Percentiles rank a stretch among this genome's conserved stretches.
These are phyloP conservation scores for Catagonus wagneri DNA, from an alignment of 2,113 vertebrate species.

Conservation along the genomic window DNA sequence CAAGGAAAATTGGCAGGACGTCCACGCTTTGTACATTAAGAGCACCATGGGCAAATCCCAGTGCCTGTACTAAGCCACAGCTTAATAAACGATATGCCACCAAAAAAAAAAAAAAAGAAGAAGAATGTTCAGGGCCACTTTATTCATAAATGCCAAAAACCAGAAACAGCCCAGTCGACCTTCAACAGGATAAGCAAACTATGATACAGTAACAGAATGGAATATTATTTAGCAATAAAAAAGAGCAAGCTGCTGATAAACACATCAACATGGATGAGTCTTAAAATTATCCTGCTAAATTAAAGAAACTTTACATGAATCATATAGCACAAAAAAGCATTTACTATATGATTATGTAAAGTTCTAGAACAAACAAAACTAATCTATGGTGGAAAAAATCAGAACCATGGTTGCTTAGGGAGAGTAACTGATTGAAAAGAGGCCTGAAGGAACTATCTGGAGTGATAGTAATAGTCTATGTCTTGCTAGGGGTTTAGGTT, in stretches of 20 bases:
- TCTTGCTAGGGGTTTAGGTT: not conserved
- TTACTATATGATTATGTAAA: not conserved
- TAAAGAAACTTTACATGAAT: constrained; percentile 12
- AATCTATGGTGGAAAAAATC: not conserved
- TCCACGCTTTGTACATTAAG: too few relatives aligned
- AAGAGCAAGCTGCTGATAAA: not conserved
- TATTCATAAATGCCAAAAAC: not conserved
- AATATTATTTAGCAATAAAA: constrained; percentile 17
- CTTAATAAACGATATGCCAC: too few relatives aligned
- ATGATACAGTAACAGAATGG: not conserved
- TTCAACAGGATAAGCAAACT: not conserved
- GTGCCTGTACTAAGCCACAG: too few relatives aligned
- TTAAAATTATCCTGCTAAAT: not conserved
- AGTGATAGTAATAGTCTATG: not conserved
- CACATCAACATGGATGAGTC: not conserved
- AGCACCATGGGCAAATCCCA: too few relatives aligned
- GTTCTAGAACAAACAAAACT: constrained; percentile 2
- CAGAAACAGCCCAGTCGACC: not conserved
- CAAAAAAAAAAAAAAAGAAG: too few relatives aligned
- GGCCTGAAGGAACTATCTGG: not conserved
- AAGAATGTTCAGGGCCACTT: constrained; percentile 35
- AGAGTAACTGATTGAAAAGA: not conserved
- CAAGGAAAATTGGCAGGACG: too few relatives aligned
- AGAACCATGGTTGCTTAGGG: not conserved
- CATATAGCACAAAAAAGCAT: not conserved